Base-by-base conservation (phyloP, 2,797 vertebrate species). In the Pitangus sulphuratus region DNA sequence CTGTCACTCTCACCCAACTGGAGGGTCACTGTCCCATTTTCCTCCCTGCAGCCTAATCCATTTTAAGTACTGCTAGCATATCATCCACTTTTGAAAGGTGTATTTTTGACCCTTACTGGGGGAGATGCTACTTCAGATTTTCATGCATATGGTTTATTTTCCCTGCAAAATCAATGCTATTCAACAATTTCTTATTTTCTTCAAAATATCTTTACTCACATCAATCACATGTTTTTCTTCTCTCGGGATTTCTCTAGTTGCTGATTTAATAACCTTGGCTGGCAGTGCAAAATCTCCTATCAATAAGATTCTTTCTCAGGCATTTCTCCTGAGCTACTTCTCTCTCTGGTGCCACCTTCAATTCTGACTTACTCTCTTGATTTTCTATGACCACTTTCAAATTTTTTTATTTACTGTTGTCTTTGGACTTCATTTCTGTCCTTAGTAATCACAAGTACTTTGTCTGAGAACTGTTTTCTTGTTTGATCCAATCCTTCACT, bases 241-340 rank as follows among this genome's bases (percentile, higher is more conserved):
- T 89, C 84, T 62, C 51, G 25, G 60, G 35, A 70, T 64, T 92
- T 75, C 80, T 95, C 76, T 77, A 42, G 45, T 25, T 91, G 56
- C 71, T 83, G 68, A 56, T 92, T 92, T 93, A 94, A 95, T 94
- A 93, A 93, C 75, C 56, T 66, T 61, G n/a, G 78, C 5, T 66
- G 58, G 62, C 56, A 84, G 50, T 39, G 20, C n/a, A 85, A 94
- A 87, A 74, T 70, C 91, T 92, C 86, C 62, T 75, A 74, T 83
- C 79, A 93, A 66, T 87, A 87, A 89, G 37, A 70, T 83, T 74
- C 84, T 91, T 77, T 60, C 56, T 64, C 28, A 56, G 37, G 30
- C 25, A 42, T 77, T 44, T 80, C 78, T 89, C 64, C 86, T 82
- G 70, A 79, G 54, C 2, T 20, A 72, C 47, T 33, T 7, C 25